Evolutionary conservation across 2,797 vertebrate genomes (phyloP), one percentile per base, ranked within the genome.

Genomic region (Chiroxiphia lanceolata): DNA sequence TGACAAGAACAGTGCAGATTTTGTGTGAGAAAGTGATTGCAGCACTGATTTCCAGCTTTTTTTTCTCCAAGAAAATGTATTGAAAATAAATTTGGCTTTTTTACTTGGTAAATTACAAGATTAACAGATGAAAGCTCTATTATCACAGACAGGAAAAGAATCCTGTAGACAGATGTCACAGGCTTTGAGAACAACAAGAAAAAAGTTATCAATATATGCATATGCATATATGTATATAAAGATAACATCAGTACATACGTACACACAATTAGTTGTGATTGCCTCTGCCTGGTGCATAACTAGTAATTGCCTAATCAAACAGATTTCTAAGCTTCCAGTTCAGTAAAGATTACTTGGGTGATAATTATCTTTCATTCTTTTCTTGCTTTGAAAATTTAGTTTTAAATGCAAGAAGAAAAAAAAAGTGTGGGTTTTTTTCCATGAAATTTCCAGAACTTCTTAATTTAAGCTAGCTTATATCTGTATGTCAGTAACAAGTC

Each of bases 351-450:
- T 83, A 82, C 51, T 51, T 95, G 65, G 18, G 51, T 93, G 47
- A 61, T 76, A 84, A 90, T 64, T 77, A 20, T 7, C 13, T 38
- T 75, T 77, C 34, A 42, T 54, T 88, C 15, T 91, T 83, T 70
- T 33, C 18, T 56, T 89, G 6, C n/a, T 85, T 75, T 68, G 26
- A 78, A 64, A 86, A 71, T 75, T 91, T 78, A 53, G 9, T 75
- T 92, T 72, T 72, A 71, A 79, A 83, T 77, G 33, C 34, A 70
- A 80, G 34, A 4, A 11, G 9, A 48, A 53, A 31, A 36, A 36
- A 18, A 26, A 13, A 0, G 2, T 7, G 22, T 40, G 1, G 2
- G 0, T 14, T 85, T 64, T 47, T 79, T 67, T 54, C 26, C 1
- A 10, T 53, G 7, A 71, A 75, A 65, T 83, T 91, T 56, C 16